Percentiles rank a stretch among this genome's conserved stretches.
phyloP scores from a whole-genome alignment of 2,888 invertebrate genomes.

The Sphaerophoria taeniata region DNA sequence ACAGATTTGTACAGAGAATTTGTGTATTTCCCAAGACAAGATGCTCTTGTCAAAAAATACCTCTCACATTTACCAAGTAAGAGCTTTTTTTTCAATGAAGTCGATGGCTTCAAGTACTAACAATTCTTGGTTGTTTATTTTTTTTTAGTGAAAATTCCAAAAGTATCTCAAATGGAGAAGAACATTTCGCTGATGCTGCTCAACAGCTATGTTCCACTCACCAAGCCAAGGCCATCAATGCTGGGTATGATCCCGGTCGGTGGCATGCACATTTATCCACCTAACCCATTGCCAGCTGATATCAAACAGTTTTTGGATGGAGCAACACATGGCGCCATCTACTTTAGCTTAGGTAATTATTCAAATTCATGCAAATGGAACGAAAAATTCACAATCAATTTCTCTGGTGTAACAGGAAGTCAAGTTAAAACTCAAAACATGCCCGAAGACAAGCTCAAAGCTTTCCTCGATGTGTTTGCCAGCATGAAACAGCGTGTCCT shows the following conservation, averaged over 20 bases:
- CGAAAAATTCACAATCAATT: not conserved
- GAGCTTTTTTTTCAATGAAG: slow-evolving; percentile 13
- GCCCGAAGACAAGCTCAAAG: slow-evolving; percentile 80
- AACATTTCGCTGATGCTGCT: slow-evolving; percentile 83
- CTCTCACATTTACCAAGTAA: slow-evolving; percentile 79
- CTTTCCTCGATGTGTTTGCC: slow-evolving; percentile 82
- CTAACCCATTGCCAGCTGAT: slow-evolving; percentile 80
- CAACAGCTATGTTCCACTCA: slow-evolving; percentile 83
- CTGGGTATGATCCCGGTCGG: slow-evolving; percentile 84
- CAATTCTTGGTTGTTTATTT: not conserved
- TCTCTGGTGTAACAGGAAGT: slow-evolving; percentile 79
- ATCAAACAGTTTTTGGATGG: slow-evolving; percentile 82
- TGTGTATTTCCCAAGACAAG: slow-evolving; percentile 81
- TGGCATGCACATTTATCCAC: slow-evolving; percentile 84
- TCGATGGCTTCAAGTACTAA: not conserved
- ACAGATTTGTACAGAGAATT: slow-evolving; percentile 79
- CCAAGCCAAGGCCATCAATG: slow-evolving; percentile 82
- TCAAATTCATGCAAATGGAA: not conserved
- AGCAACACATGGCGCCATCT: slow-evolving; percentile 83
- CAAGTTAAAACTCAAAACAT: slow-evolving; percentile 83
- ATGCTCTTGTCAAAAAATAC: slow-evolving; percentile 78
- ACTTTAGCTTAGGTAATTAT: slow-evolving; percentile 82
- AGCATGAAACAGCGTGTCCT: slow-evolving; percentile 82
- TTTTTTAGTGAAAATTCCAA: slow-evolving; percentile 80
- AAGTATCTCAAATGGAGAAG: slow-evolving; percentile 82